Conservation (phyloP, 2,888 invertebrate species). For the Piscicola geometra region DNA sequence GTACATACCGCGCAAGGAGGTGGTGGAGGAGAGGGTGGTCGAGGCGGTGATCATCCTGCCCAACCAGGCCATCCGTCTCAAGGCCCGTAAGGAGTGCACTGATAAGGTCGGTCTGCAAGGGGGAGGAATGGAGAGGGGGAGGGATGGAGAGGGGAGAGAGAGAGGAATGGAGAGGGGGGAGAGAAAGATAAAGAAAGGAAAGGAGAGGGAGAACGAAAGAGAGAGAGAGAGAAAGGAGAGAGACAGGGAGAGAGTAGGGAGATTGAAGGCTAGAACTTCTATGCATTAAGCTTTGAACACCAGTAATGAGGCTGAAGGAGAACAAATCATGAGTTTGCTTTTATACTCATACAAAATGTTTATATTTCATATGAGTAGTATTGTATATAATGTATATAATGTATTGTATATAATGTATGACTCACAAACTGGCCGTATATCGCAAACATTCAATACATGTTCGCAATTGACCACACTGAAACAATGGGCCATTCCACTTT, state of each 20-base stretch:
- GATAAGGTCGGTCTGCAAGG: conserved; percentile 38
- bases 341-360: conserved; percentile 46
- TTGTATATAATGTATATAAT: no score
- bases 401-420: no score
- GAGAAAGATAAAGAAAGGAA: no score
- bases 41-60: conserved; percentile 57
- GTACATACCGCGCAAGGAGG: conserved; percentile 56
- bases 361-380: neutral
- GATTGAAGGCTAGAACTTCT: no score
- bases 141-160: conserved; percentile 58
- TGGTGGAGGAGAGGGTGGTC: conserved; percentile 56
- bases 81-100: conserved; percentile 52
- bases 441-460: no score
- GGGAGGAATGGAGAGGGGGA: conserved; percentile 58
- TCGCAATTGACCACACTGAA: no score
- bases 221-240: conserved; percentile 57
- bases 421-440: no score
- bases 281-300: no score
- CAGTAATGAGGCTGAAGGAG: no score
- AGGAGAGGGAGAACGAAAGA: no score
- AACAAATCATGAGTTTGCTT: conserved; percentile 58
- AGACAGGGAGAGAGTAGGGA: no score
- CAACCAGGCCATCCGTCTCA: conserved; percentile 58
- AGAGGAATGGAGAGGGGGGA: conserved; percentile 59
- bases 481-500: no score